A percentile compares a stretch with the other conserved stretches of the same genome.
Evolutionary conservation across 2,113 vertebrate genomes (phyloP).

Genomic region (Etheostoma cragini): DNA sequence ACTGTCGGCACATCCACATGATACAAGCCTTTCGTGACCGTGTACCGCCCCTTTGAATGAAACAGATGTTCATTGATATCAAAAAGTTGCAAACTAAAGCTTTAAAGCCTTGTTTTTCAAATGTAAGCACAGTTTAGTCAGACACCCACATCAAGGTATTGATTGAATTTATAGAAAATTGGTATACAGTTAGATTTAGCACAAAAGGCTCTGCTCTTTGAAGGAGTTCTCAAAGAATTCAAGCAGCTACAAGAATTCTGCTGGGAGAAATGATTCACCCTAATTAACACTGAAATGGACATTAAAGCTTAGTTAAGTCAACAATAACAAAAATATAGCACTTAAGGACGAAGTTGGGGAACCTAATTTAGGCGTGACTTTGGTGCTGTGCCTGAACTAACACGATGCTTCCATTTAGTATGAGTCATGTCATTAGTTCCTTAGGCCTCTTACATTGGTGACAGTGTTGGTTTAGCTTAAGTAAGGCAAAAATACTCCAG

Average conservation of each 20-base stretch:
- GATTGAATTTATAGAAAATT: not conserved
- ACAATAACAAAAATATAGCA: not conserved
- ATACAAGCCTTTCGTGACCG: too few species aligned
- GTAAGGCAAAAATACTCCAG: not conserved
- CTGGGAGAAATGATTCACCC: not conserved
- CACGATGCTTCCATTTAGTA: not conserved
- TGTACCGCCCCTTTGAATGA: too few species aligned
- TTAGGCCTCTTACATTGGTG: not conserved
- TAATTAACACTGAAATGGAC: slow-evolving; percentile 1
- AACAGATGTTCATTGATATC: too few species aligned
- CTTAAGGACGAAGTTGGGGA: not conserved
- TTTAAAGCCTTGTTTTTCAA: not conserved
- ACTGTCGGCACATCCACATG: too few species aligned
- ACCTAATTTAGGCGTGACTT: not conserved
- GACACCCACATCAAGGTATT: not conserved
- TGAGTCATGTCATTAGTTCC: not conserved
- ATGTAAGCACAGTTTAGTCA: not conserved
- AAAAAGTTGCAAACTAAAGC: too few species aligned
- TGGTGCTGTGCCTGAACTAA: not conserved
- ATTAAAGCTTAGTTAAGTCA: not conserved
- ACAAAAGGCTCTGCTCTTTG: not conserved
- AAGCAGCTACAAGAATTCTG: not conserved
- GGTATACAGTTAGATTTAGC: not conserved
- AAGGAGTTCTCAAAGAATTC: not conserved
- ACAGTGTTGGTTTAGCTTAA: not conserved